Evolutionary conservation across 1,140 invertebrate species (phyloP).

Genomic region (Saxidomus purpurata): DNA sequence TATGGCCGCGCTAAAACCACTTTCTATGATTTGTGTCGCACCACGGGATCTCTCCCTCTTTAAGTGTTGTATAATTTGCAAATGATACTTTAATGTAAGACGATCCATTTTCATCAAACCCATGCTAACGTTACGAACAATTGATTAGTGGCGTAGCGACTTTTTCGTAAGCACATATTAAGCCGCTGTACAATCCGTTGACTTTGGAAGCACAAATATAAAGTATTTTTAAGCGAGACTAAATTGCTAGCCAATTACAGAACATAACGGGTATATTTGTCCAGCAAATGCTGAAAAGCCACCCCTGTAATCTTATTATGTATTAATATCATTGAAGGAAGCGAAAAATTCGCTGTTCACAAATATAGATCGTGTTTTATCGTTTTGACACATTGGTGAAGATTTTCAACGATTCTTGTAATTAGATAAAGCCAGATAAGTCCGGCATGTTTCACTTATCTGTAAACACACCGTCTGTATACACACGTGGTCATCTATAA

Average conservation of each 20-base stretch:
- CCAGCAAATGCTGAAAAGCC: slow-evolving; percentile 11
- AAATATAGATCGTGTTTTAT: slow-evolving; percentile 56
- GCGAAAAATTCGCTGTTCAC: slow-evolving; percentile 17
- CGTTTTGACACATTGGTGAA: slow-evolving; percentile 46
- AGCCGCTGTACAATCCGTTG: slow-evolving; percentile 2
- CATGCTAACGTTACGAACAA: slow-evolving; percentile 44
- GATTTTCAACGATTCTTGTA: slow-evolving; percentile 50
- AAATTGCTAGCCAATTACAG: slow-evolving; percentile 49
- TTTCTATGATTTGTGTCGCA: slow-evolving; percentile 3
- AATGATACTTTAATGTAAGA: slow-evolving; percentile 38
- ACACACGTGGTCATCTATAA: neutral
- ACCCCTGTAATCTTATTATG: slow-evolving; percentile 17
- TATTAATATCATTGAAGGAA: slow-evolving; percentile 18
- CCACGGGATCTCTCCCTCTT: neutral
- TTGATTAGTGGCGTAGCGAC: neutral
- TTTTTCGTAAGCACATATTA: slow-evolving; percentile 42
- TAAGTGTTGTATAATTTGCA: slow-evolving; percentile 43
- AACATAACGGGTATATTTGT: slow-evolving; percentile 51
- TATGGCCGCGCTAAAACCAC: slow-evolving; percentile 23
- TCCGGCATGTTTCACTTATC: slow-evolving; percentile 18
- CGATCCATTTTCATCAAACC: slow-evolving; percentile 20
- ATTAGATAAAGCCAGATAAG: slow-evolving; percentile 42
- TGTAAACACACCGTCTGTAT: neutral
- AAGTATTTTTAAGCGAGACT: slow-evolving; percentile 7
- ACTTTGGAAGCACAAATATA: slow-evolving; percentile 20